Evolutionary conservation across 2,113 vertebrate genomes (phyloP).

Genomic region (Ellobius talpinus): DNA sequence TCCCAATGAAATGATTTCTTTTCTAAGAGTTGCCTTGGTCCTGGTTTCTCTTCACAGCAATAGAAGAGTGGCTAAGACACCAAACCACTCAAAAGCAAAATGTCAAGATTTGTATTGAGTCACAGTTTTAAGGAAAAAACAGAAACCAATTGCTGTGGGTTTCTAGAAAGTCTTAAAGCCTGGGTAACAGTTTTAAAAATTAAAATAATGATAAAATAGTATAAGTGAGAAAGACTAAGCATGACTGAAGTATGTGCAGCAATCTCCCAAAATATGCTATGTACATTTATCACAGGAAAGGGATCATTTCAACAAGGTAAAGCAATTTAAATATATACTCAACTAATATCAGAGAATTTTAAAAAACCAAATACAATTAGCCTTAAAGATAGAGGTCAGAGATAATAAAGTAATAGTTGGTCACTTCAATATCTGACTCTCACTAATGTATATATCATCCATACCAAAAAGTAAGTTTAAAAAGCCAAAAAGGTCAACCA

Average conservation of each 20-base stretch:
- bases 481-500: neutral
- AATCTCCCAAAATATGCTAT: neutral
- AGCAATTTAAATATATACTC: neutral
- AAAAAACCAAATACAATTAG: neutral
- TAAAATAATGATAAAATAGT: neutral
- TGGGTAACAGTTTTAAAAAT: neutral
- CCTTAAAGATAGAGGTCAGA: neutral
- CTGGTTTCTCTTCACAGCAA: neutral
- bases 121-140: neutral
- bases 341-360: neutral
- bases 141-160: neutral
- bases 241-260: neutral
- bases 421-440: neutral
- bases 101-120: neutral
- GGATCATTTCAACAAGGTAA: neutral
- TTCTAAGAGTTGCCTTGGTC: neutral
- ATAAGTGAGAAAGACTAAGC: neutral
- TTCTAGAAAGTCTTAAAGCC: neutral
- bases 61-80: neutral
- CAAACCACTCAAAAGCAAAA: neutral
- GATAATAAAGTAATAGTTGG: neutral
- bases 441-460: neutral
- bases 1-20: neutral
- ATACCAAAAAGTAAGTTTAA: neutral
- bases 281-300: no score